These are phyloP conservation scores for Apodemus sylvaticus DNA, from an alignment of 2,113 vertebrate species.

Conservation along the genomic window DNA sequence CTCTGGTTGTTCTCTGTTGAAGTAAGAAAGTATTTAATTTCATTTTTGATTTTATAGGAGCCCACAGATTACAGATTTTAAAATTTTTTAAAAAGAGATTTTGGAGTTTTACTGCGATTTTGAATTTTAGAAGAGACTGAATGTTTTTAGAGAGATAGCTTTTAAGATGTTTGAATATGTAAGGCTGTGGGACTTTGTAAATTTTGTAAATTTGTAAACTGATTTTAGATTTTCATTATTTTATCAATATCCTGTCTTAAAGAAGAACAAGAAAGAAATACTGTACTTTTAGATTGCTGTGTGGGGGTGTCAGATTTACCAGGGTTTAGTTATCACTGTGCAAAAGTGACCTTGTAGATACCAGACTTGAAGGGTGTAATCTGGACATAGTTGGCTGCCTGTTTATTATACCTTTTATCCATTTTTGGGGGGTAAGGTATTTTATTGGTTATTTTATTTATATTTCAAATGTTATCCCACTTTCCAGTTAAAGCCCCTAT, in stretches of 20 bases:
- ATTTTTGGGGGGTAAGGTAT: not conserved
- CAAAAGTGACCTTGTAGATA: not conserved
- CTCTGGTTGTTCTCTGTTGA: not conserved
- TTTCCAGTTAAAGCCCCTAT: too few relatives aligned
- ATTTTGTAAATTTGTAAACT: not conserved
- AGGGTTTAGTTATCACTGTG: not conserved
- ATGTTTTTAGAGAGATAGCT: not conserved
- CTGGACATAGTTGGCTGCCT: not conserved
- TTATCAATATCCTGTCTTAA: not conserved
- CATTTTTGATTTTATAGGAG: not conserved
- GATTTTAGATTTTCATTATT: not conserved
- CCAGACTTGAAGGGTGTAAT: not conserved
- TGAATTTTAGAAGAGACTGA: not conserved
- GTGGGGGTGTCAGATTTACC: not conserved
- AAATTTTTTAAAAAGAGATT: not conserved
- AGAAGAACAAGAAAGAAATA: not conserved
- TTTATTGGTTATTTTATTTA: too few relatives aligned
- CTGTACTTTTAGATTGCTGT: not conserved
- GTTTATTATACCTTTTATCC: slow-evolving; percentile 1
- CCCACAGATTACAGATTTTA: not conserved
- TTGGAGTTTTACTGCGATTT: not conserved
- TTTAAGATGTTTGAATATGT: not conserved
- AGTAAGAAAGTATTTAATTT: not conserved
- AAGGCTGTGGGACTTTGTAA: not conserved
- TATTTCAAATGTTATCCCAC: too few relatives aligned